Percentiles rank a stretch among this genome's conserved stretches.
These are phyloP conservation scores for Brienomyrus longianalis DNA, from an alignment of 2,113 vertebrate species.

Conservation along the genomic window DNA sequence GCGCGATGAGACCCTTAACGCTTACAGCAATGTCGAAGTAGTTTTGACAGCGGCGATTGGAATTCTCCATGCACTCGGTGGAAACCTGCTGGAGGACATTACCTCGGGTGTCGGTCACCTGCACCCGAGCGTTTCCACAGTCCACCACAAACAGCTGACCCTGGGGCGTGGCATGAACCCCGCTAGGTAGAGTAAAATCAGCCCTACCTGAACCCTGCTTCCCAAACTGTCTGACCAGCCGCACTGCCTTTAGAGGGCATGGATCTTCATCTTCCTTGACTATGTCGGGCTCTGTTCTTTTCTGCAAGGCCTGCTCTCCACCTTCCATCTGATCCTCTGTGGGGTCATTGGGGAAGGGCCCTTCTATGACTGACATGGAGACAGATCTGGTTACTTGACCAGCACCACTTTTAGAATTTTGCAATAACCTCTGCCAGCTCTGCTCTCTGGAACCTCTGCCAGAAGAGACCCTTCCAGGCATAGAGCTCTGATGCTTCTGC, in stretches of 20 bases:
- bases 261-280: constrained; percentile 42
- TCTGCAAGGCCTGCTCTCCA: constrained; percentile 34
- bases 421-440: not conserved
- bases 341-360: not conserved
- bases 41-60: constrained; percentile 51
- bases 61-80: constrained; percentile 40
- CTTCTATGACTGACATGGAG: constrained; percentile 56
- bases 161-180: constrained; percentile 54
- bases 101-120: constrained; percentile 59
- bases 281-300: constrained; percentile 39
- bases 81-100: constrained; percentile 64
- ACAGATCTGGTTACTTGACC: constrained; percentile 50
- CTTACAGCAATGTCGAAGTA: constrained; percentile 71
- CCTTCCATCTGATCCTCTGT: constrained; percentile 1
- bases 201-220: constrained; percentile 64
- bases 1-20: constrained; percentile 13
- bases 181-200: constrained; percentile 66
- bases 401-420: constrained; percentile 24
- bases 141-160: constrained; percentile 68
- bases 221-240: constrained; percentile 59
- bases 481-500: constrained; percentile 12
- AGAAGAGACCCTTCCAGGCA: constrained; percentile 24
- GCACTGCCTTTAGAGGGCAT: constrained; percentile 22
- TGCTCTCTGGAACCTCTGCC: constrained; percentile 23
- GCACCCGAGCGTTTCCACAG: constrained; percentile 66